Conservation (phyloP, 92 coral and sea anemone species). For the Bergia puertoricense region DNA sequence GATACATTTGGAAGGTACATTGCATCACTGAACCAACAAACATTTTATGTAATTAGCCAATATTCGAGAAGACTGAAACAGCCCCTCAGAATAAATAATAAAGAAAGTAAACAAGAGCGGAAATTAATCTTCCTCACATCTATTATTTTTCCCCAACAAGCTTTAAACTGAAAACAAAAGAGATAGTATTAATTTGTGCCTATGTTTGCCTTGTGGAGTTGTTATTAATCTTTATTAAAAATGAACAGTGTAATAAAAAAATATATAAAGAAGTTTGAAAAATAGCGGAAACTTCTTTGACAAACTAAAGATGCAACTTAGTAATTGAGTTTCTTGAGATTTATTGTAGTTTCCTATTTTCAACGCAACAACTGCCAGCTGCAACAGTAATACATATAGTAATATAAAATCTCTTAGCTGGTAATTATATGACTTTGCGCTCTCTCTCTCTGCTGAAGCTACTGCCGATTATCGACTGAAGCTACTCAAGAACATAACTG, state of each 20-base stretch:
- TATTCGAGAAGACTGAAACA: not conserved
- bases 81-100: no score
- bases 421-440: not conserved
- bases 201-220: not conserved
- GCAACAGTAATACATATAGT: not conserved
- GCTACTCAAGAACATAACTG: not conserved
- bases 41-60: not conserved
- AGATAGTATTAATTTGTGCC: not conserved
- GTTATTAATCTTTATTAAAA: not conserved
- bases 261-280: not conserved
- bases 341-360: not conserved
- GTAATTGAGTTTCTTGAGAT: not conserved
- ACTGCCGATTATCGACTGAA: not conserved
- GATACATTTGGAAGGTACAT: not conserved
- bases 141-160: not conserved
- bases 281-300: not conserved
- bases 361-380: not conserved
- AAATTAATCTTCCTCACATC: not conserved
- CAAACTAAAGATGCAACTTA: not conserved
- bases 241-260: not conserved
- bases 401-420: not conserved
- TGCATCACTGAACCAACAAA: not conserved
- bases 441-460: not conserved
- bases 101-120: not conserved
- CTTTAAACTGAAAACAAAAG: no score